Evolutionary conservation across 2,888 invertebrate species (phyloP).

Genomic region (Anagyrus pseudococci): DNA sequence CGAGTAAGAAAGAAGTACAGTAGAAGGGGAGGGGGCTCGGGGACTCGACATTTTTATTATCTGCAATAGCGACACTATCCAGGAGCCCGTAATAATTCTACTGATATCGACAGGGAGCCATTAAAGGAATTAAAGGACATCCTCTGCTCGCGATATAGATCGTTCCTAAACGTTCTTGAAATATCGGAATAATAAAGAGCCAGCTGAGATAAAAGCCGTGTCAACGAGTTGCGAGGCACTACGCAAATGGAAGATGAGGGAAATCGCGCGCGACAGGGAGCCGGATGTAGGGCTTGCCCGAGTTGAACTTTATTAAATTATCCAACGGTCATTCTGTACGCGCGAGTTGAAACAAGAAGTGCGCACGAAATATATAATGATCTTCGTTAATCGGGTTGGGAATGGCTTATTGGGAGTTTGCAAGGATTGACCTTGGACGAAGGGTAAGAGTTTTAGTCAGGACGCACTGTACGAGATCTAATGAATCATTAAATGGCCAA

Average conservation of each 20-base stretch:
- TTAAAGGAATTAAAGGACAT: constrained; percentile 33
- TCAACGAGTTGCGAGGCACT: constrained; percentile 26
- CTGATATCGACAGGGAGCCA: constrained; percentile 30
- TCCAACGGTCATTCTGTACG: no score
- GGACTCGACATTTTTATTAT: constrained; percentile 6
- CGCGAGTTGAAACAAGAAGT: no score
- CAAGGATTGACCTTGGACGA: no score
- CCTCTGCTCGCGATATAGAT: constrained; percentile 14
- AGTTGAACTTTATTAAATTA: no score
- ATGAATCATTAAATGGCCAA: no score
- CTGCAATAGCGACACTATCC: constrained; percentile 17
- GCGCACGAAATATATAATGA: no score
- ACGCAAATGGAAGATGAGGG: constrained; percentile 11
- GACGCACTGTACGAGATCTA: no score
- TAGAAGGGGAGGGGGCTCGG: neutral
- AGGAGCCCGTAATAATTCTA: constrained; percentile 20
- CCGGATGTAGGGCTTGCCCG: no score
- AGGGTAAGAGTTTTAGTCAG: no score
- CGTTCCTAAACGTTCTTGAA: constrained; percentile 33
- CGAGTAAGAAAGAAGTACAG: neutral
- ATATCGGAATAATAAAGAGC: constrained; percentile 35
- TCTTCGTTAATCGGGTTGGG: no score
- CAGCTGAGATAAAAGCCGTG: constrained; percentile 11
- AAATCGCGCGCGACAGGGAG: neutral
- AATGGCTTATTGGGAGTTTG: no score